phyloP scores from a whole-genome alignment of 2,797 vertebrate species.

The Acipenser oxyrinchus region DNA sequence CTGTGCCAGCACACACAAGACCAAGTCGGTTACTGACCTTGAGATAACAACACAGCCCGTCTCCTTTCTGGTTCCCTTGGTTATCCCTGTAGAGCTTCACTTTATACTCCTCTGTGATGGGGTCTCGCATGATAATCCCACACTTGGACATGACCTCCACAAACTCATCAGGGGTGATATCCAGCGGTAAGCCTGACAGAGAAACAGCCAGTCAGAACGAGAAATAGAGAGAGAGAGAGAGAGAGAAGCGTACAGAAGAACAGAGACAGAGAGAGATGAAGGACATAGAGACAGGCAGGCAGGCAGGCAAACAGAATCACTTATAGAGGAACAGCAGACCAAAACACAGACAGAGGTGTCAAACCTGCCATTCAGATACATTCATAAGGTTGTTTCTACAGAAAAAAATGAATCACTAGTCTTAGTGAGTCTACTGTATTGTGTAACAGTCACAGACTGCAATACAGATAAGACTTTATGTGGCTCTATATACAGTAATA shows the following conservation, averaged over 20 bases:
- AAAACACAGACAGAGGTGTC: not conserved
- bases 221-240: not conserved
- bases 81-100: constrained; percentile 91
- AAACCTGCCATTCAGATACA: too few relatives aligned
- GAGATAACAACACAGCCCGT: constrained; percentile 91
- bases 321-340: not conserved
- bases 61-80: constrained; percentile 89
- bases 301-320: too few relatives aligned
- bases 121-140: constrained; percentile 90
- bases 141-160: constrained; percentile 85
- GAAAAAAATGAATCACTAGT: too few relatives aligned
- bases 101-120: constrained; percentile 82
- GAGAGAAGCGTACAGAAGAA: not conserved
- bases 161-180: constrained; percentile 87
- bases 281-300: not conserved
- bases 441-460: too few relatives aligned
- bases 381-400: too few relatives aligned
- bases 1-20: too few relatives aligned
- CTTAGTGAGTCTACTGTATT: too few relatives aligned
- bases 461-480: too few relatives aligned
- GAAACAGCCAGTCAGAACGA: not conserved
- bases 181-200: constrained; percentile 77
- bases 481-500: too few relatives aligned
- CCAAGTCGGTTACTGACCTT: constrained; percentile 53
- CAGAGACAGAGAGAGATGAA: not conserved